Base-by-base conservation (phyloP, 2,888 invertebrate genomes). In the Torymus texanus region DNA sequence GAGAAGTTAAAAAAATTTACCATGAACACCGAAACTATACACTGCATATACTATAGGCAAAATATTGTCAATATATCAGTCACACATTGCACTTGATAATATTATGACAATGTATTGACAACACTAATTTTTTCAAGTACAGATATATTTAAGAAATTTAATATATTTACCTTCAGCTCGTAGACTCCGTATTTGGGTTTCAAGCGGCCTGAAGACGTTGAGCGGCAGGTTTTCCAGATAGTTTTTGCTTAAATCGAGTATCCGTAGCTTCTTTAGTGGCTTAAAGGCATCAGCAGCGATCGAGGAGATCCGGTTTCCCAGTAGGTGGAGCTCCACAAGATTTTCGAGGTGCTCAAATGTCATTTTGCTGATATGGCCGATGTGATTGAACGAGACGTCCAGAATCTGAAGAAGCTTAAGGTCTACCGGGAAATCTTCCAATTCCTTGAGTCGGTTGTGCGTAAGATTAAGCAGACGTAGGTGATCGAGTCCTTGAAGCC, bases 301-400 rank as follows among this genome's bases (percentile, higher is more conserved):
- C 0, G 93, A 92, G 2, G 95, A 94, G 88, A 97, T 93, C 93
- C 95, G 95, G 90, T 97, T 97, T 14, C 95, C 95, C 89, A 94
- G 94, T 81, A 97, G 92, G 88, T 95, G 93, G 58, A 97, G 91
- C 87, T 96, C 96, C 29, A 93, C 93, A 18, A 97, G 92, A 85
- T 94, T 95, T 82, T 93, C 93, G n/a, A 97, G 91, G 88, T 95
- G 93, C 81, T 94, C 93, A 87, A 97, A 97, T 75, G 94, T 94
- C 82, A 93, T 94, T 88, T 94, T 95, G 72, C 93, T 94, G 83
- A 97, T 93, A 86, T 94, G 93, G 82, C 94, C 94, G 86, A 97
- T 93, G 88, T 96, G 95, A 91, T 97, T 97, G 89, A 93, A 94
- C 59, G 97, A 96, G 80, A 97, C 91, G 89, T 97, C 97, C 82